A percentile compares a stretch with the other conserved stretches of the same genome.
These are phyloP conservation scores for Mixornis gularis DNA, from an alignment of 2,113 vertebrate species.

Conservation along the genomic window DNA sequence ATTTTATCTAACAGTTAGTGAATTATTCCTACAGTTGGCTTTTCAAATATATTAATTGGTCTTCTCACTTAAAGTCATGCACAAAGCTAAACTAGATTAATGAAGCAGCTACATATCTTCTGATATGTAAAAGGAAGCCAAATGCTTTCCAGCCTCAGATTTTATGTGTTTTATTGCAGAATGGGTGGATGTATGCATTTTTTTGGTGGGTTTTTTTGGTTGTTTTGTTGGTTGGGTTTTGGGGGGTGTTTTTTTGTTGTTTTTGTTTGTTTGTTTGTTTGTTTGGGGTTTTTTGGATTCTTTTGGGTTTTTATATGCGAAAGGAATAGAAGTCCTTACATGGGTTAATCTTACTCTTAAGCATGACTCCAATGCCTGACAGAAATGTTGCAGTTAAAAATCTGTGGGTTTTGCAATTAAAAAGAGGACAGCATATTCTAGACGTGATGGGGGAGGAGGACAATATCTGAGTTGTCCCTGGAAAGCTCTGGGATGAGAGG, in stretches of 20 bases:
- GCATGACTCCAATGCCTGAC: neutral
- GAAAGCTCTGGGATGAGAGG: neutral
- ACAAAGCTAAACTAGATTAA: constrained; percentile 44
- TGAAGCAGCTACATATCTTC: constrained; percentile 17
- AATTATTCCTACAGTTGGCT: constrained; percentile 1
- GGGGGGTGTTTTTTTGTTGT: too few relatives aligned
- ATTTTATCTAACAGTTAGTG: neutral
- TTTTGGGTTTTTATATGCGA: neutral
- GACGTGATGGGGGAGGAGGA: neutral
- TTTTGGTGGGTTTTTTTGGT: too few relatives aligned
- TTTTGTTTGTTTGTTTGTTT: neutral
- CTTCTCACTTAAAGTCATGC: constrained; percentile 26
- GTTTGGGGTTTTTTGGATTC: neutral
- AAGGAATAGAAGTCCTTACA: neutral
- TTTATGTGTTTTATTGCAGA: neutral
- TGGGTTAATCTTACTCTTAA: constrained; percentile 33
- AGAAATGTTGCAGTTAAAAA: neutral
- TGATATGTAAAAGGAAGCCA: neutral
- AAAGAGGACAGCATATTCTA: neutral
- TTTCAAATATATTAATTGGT: constrained; percentile 43
- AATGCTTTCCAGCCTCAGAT: neutral
- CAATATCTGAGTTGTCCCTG: neutral
- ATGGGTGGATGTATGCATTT: fast-evolving
- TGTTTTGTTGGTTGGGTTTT: too few relatives aligned
- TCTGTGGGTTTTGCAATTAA: neutral